Percentiles rank a stretch among this genome's conserved stretches.
Evolutionary conservation across 2,113 vertebrate species (phyloP).

Genomic region (Oreotragus oreotragus): DNA sequence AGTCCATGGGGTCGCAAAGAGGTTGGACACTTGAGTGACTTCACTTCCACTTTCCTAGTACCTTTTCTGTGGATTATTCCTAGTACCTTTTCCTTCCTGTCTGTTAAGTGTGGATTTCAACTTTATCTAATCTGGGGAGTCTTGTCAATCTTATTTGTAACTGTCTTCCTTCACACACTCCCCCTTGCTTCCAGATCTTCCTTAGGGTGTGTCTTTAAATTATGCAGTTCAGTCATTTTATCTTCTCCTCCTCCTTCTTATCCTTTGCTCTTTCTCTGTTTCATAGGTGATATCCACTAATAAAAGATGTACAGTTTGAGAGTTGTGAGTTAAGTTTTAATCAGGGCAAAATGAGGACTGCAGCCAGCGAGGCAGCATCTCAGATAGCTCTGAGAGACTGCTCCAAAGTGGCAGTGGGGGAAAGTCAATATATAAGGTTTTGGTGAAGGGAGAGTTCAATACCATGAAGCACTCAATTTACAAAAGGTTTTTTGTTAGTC

Average conservation of each 20-base stretch:
- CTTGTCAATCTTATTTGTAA: neutral
- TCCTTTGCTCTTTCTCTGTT: neutral
- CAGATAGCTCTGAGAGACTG: neutral
- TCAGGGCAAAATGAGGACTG: neutral
- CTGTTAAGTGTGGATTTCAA: neutral
- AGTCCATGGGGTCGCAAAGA: too few species aligned
- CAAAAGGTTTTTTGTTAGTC: neutral
- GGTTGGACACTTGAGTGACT: rapidly evolving
- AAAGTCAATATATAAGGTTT: neutral
- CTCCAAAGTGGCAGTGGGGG: neutral
- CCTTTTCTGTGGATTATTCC: neutral
- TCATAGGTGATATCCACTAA: neutral
- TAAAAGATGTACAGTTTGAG: neutral
- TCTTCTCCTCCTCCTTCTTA: neutral
- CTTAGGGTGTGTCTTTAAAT: neutral
- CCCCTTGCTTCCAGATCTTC: neutral
- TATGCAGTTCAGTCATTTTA: neutral
- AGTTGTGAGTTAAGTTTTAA: neutral
- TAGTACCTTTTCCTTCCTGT: neutral
- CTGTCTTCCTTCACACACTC: neutral
- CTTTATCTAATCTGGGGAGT: neutral
- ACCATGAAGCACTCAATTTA: neutral
- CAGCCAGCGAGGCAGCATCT: neutral
- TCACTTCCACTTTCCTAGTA: neutral
- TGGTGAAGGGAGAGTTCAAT: neutral